These are phyloP conservation scores for Sarcophaga variegata DNA, from an alignment of 2,888 invertebrate genomes.

Conservation along the genomic window DNA sequence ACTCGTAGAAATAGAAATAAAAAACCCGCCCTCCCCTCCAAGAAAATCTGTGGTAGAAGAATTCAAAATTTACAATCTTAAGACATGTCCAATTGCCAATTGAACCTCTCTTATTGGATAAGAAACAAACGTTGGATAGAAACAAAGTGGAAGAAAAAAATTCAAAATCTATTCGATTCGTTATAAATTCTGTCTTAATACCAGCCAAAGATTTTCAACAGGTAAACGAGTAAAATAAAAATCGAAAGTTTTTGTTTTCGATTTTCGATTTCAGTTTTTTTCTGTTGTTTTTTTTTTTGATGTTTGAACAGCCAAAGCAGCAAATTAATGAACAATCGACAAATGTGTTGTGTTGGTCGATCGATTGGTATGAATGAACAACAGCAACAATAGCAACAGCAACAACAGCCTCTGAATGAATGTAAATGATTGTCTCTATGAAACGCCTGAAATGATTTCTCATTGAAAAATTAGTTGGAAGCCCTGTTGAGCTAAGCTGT, in stretches of 20 bases:
- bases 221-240: not conserved
- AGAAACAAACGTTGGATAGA: not conserved
- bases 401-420: not conserved
- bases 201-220: not conserved
- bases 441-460: not conserved
- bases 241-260: conserved; percentile 12
- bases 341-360: conserved; percentile 1
- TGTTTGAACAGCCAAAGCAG: not conserved
- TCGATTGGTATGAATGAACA: not conserved
- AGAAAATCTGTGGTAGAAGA: not conserved
- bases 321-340: conserved; percentile 41
- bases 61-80: not conserved
- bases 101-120: conserved; percentile 2
- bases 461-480: conserved; percentile 46
- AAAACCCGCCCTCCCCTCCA: not conserved
- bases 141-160: no score
- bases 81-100: conserved; percentile 30
- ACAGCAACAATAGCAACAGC: not conserved
- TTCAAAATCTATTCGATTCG: no score
- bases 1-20: not conserved
- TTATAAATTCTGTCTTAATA: no score
- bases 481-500: conserved; percentile 10
- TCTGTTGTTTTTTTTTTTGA: no score
- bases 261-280: no score
- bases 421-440: not conserved